These are phyloP conservation scores for Glaucidium brasilianum DNA, from an alignment of 2,113 vertebrate species.

Conservation along the genomic window DNA sequence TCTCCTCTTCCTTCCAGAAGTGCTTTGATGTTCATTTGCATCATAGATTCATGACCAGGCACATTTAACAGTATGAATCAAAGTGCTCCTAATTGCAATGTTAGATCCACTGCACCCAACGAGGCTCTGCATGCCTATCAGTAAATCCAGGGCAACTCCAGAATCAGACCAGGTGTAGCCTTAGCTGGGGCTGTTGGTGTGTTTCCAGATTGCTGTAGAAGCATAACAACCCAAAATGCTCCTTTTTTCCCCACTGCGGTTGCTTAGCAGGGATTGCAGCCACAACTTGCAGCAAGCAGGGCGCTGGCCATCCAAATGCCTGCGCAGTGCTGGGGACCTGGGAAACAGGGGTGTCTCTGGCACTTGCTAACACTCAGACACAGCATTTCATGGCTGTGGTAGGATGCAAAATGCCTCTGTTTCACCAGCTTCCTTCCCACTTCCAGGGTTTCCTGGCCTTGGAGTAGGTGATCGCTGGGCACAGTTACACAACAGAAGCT, in stretches of 20 bases:
- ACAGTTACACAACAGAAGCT: neutral
- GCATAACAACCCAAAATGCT: neutral
- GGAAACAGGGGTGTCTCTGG: neutral
- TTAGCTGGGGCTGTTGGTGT: neutral
- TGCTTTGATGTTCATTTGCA: neutral
- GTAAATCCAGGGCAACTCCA: neutral
- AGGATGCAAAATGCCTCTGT: neutral
- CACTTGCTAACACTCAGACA: neutral
- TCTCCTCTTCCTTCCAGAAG: neutral
- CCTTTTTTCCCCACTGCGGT: neutral
- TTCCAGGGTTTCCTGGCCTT: neutral
- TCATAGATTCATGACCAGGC: neutral
- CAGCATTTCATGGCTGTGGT: neutral
- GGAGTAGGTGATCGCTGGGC: neutral
- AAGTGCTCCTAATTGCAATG: neutral
- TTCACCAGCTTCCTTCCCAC: neutral
- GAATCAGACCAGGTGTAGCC: neutral
- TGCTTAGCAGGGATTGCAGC: neutral
- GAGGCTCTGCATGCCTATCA: neutral
- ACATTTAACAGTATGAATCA: neutral
- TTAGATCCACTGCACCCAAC: neutral
- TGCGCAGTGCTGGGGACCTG: neutral
- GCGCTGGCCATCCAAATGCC: rapidly evolving
- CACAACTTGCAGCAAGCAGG: neutral
- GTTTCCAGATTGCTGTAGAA: neutral